Evolutionary conservation across 2,888 invertebrate genomes (phyloP).

Genomic region (Trichacis sp.): DNA sequence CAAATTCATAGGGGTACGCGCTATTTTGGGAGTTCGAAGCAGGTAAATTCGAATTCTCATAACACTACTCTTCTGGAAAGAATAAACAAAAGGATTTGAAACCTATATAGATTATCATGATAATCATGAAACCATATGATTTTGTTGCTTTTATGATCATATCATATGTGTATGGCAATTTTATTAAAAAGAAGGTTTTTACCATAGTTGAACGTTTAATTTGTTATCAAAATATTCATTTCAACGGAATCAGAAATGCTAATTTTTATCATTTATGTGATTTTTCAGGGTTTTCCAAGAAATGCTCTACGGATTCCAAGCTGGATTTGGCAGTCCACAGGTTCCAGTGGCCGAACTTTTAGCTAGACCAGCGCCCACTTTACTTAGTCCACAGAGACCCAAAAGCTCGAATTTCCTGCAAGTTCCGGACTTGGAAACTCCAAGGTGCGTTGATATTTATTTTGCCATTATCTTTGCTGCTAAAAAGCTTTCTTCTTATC

Average conservation of each 20-base stretch:
- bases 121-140: too few species aligned
- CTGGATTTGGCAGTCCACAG: conserved; percentile 93
- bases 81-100: too few species aligned
- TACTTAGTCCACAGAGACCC: conserved; percentile 87
- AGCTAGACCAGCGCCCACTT: conserved; percentile 86
- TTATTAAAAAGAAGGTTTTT: too few species aligned
- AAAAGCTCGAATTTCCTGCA: conserved; percentile 93
- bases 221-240: too few species aligned
- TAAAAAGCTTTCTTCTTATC: conserved; percentile 7
- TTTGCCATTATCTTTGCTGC: conserved; percentile 12
- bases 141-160: too few species aligned
- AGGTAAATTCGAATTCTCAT: conserved; percentile 71
- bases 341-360: conserved; percentile 91
- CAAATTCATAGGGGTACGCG: conserved; percentile 89
- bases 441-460: conserved; percentile 70
- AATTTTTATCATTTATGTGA: too few species aligned
- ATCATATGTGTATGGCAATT: too few species aligned
- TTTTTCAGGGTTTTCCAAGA: conserved; percentile 84
- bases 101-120: too few species aligned
- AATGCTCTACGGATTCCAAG: conserved; percentile 94
- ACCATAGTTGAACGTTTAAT: too few species aligned
- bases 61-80: too few species aligned
- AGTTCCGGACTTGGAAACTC: conserved; percentile 90
- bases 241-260: too few species aligned
- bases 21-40: conserved; percentile 91